phyloP scores from a whole-genome alignment of 2,888 invertebrate species.

The Lucinisca nassula region DNA sequence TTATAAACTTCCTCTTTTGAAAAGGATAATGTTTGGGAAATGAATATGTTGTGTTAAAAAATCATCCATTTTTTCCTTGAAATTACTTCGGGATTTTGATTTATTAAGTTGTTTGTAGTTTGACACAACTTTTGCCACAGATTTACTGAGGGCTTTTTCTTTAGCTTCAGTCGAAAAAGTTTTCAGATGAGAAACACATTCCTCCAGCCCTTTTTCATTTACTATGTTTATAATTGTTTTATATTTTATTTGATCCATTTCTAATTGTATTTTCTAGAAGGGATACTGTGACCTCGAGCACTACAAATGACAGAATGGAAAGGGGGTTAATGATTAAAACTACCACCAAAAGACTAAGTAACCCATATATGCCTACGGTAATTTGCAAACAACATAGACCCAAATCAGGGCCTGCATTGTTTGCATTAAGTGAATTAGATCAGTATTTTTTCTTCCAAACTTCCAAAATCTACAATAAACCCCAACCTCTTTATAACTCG shows the following conservation, averaged over 20 bases:
- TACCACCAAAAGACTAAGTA: not conserved
- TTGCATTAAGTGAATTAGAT: not conserved
- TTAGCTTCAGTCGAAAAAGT: not conserved
- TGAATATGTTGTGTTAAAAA: not conserved
- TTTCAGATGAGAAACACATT: not conserved
- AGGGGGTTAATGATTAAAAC: not conserved
- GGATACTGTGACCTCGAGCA: not conserved
- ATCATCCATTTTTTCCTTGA: not conserved
- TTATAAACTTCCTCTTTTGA: not conserved
- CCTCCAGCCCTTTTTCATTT: not conserved
- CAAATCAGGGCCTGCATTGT: not conserved
- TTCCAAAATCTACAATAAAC: too few relatives aligned
- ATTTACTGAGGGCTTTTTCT: not conserved
- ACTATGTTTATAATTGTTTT: not conserved
- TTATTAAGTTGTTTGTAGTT: not conserved
- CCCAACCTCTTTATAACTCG: too few relatives aligned
- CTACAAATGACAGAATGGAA: not conserved
- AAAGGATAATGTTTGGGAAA: not conserved
- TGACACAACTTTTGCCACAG: not conserved
- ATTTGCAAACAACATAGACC: not conserved
- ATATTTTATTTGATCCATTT: not conserved
- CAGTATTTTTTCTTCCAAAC: not conserved
- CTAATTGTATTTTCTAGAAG: too few relatives aligned
- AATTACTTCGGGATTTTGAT: not conserved
- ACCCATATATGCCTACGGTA: not conserved